Conservation (phyloP, 1,140 invertebrate genomes). For the Pseudomyrmex dendroicus region DNA sequence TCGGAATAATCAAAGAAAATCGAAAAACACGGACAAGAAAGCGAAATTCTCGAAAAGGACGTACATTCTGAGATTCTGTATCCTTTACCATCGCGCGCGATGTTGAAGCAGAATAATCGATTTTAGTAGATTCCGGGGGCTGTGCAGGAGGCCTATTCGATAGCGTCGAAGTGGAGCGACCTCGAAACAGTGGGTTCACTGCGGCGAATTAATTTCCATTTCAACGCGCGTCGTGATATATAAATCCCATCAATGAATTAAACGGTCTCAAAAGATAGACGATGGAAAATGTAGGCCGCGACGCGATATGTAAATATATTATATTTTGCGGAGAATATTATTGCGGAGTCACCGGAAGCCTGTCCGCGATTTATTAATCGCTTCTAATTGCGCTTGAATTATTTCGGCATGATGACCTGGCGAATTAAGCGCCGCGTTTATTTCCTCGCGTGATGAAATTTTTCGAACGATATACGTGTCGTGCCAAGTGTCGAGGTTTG, state of each 20-base stretch:
- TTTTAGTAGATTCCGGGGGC: no score
- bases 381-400: slow-evolving; percentile 43
- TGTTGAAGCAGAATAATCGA: no score
- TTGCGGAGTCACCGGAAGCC: slow-evolving; percentile 1
- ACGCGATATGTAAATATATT: not conserved
- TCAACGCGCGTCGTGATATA: slow-evolving; percentile 25
- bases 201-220: slow-evolving; percentile 47
- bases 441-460: slow-evolving; percentile 48
- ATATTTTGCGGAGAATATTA: not conserved
- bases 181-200: slow-evolving; percentile 20
- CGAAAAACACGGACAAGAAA: no score
- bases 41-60: no score
- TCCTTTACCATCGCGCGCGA: no score
- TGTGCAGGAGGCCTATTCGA: slow-evolving; percentile 6
- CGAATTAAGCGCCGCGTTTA: slow-evolving; percentile 21
- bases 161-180: slow-evolving; percentile 4
- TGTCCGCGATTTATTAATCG: slow-evolving; percentile 30
- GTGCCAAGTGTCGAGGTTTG: slow-evolving; percentile 35
- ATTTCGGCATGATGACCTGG: slow-evolving; percentile 14
- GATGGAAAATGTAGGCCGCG: slow-evolving; percentile 47
- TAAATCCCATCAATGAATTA: slow-evolving; percentile 48
- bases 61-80: no score
- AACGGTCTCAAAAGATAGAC: slow-evolving; percentile 28
- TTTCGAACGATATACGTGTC: slow-evolving; percentile 10
- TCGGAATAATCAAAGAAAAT: no score